Base-by-base conservation (phyloP, 1,140 invertebrate species). In the Drosophila kepulauana region DNA sequence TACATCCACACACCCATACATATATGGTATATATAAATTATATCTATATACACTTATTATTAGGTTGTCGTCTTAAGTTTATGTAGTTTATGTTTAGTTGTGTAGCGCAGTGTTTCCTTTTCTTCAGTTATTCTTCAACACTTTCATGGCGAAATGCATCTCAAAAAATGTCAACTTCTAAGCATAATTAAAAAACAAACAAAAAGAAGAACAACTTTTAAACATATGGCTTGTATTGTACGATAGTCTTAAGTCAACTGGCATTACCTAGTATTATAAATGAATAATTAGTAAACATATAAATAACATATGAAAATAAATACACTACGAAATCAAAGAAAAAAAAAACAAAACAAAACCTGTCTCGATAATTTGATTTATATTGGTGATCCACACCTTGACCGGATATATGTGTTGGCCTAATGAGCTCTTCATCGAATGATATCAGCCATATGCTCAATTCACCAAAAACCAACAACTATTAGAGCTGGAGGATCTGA, bases 221-320 rank as follows among this genome's bases (percentile, higher is more conserved):
- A 67, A 71, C 52, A 48, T 68, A 88, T 78, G 75, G 76, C 75
- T 76, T 81, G 76, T 87, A 87, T 77, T 88, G 77, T 88, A 88
- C 70, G 64, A 77, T 88, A 88, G 80, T 54, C 61, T 51, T 87
- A 87, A 88, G 84, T 74, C 77, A 43, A 78, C 67, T 84, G 77
- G 84, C 77, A 87, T 80, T 82, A 88, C 73, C 67, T 87, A 87
- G 84, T 87, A 87, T 87, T 87, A 87, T 87, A 87, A 78, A 72
- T 79, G 79, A 80, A 74, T 65, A 87, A 77, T 69, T 70, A 68
- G 69, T 73, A 75, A 69, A 68, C 74, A 70, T 82, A 76, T 51
- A 64, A 64, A 82, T 82, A 88, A 79, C 56, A 68, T 84, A 86
- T 65, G 75, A 68, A 85, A 86, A 87, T 86, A 87, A 87, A 87